These are phyloP conservation scores for Drosophila infuscata DNA, from an alignment of 2,888 invertebrate genomes.

Conservation along the genomic window DNA sequence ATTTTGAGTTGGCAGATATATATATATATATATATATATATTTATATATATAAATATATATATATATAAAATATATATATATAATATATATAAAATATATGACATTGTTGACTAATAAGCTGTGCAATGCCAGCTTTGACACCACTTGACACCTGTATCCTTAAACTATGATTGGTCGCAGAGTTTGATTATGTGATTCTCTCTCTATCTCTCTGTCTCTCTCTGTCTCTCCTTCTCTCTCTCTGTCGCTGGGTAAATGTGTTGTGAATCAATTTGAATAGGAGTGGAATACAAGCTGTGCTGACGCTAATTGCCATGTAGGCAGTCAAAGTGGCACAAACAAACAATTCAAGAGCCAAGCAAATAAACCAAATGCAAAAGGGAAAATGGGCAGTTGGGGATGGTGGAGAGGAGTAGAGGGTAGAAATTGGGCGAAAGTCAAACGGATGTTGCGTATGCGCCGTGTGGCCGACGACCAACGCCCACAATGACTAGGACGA, in stretches of 20 bases:
- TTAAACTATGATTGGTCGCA: constrained; percentile 13
- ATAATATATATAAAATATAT: not conserved
- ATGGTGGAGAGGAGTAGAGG: fast-evolving
- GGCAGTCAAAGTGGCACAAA: constrained; percentile 35
- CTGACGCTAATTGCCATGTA: constrained; percentile 53
- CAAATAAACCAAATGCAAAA: constrained; percentile 19
- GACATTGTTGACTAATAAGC: not conserved
- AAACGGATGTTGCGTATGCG: constrained; percentile 74
- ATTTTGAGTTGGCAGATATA: too few relatives aligned
- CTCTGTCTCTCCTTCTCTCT: not conserved
- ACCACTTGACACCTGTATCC: constrained; percentile 32
- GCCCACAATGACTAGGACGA: constrained; percentile 44
- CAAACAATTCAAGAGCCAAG: constrained; percentile 41
- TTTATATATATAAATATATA: too few relatives aligned
- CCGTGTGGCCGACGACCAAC: constrained; percentile 62
- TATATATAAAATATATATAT: not conserved
- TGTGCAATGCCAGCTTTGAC: not conserved
- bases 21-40: too few relatives aligned
- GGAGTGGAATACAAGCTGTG: constrained; percentile 35
- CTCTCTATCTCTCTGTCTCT: not conserved
- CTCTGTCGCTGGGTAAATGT: constrained; percentile 3
- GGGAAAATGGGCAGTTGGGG: not conserved
- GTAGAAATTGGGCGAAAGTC: constrained; percentile 35
- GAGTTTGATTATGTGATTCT: constrained; percentile 15
- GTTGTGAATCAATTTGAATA: constrained; percentile 45